Conservation (phyloP, 2,113 vertebrate genomes). For the Naja naja region DNA sequence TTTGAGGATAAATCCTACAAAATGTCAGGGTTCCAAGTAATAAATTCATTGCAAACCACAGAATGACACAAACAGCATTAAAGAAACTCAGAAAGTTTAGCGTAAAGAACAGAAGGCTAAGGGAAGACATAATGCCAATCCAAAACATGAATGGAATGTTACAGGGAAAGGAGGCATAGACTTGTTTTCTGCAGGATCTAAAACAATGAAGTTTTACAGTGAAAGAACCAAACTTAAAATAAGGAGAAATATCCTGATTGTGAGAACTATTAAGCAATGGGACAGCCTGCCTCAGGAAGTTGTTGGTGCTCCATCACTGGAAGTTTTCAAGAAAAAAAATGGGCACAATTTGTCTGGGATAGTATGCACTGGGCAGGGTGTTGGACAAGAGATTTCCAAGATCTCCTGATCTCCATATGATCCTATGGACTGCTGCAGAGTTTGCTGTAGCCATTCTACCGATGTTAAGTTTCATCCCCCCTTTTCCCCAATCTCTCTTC, state of each 20-base stretch:
- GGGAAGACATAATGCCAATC: not conserved
- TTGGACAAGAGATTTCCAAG: not conserved
- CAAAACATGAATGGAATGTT: not conserved
- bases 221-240: not conserved
- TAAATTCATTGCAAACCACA: too few species aligned
- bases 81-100: not conserved
- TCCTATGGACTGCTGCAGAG: not conserved
- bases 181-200: not conserved
- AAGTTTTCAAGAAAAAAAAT: not conserved
- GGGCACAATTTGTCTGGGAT: not conserved
- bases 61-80: not conserved
- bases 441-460: not conserved
- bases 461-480: not conserved
- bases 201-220: not conserved
- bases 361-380: not conserved
- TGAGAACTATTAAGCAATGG: not conserved
- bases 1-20: not conserved
- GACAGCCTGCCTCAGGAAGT: not conserved
- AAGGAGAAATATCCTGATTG: not conserved
- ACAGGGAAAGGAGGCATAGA: not conserved
- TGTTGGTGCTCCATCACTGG: not conserved
- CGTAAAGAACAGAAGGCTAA: not conserved
- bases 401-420: not conserved
- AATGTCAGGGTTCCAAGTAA: too few species aligned
- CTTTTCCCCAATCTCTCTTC: not conserved